Conservation (phyloP, 2,113 vertebrate genomes). For the Neolamprologus devosi region DNA sequence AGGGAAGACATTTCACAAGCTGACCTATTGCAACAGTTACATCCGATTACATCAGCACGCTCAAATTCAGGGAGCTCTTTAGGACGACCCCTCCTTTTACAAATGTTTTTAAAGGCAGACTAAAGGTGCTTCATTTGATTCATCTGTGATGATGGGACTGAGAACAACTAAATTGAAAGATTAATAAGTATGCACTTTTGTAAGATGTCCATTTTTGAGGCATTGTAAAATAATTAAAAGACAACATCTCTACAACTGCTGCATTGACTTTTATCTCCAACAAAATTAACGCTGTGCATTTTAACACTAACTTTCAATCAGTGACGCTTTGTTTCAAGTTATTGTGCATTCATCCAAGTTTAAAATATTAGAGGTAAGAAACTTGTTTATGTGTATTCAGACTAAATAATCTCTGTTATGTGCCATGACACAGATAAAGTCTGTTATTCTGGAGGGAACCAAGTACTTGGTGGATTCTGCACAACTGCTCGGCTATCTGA, state of each 20-base stretch:
- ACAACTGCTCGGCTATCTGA: slow-evolving; percentile 70
- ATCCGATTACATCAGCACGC: not conserved
- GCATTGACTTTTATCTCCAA: not conserved
- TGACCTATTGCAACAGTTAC: not conserved
- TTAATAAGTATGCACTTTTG: not conserved
- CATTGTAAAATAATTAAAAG: not conserved
- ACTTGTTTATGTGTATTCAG: accelerated
- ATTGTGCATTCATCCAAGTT: not conserved
- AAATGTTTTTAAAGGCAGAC: not conserved
- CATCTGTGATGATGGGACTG: not conserved
- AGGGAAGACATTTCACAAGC: not conserved
- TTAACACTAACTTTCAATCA: not conserved
- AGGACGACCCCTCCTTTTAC: accelerated
- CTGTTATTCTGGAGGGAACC: slow-evolving; percentile 78
- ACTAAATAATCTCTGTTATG: not conserved
- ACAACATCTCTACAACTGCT: accelerated
- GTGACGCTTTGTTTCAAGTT: not conserved
- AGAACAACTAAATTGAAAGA: not conserved
- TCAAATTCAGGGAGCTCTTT: not conserved
- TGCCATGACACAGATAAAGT: slow-evolving; percentile 71
- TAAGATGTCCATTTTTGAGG: not conserved
- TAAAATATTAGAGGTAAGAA: not conserved
- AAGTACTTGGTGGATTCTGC: slow-evolving; percentile 74
- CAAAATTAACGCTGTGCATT: too few relatives aligned
- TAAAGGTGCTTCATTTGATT: not conserved